Evolutionary conservation across 2,888 invertebrate genomes (phyloP), one percentile per base, ranked within the genome.

Genomic region (Diploptera punctata): DNA sequence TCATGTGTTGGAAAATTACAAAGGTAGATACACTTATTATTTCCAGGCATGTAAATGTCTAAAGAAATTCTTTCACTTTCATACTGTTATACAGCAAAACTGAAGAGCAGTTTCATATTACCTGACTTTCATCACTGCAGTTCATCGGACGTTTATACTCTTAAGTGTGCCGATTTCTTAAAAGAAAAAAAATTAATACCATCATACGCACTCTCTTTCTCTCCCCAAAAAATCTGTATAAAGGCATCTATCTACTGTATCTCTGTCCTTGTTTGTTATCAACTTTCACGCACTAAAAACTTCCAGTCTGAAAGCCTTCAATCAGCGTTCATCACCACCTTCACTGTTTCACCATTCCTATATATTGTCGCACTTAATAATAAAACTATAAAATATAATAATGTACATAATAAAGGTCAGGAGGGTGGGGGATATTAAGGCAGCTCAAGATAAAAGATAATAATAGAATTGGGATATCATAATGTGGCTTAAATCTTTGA

Each of bases 351-450:
- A 29, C 13, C 47, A 26, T 26, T 65, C 44, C 47, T 18, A 21
- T 18, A 65, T 65, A 65, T 65, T 65, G 65, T 65, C 65, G 65
- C 65, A 65, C 65, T 62, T 62, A 62, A 43, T 43, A 43, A 38
- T 62, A 43, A 62, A 62, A 62, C 62, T 65, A 65, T 65, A 44
- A 65, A 44, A 44, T 44, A 65, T 44, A 44, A 65, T 65, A 57
- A 57, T 57, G 57, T 57, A 57, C 57, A 57, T 57, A 52, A 52
- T 52, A 57, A 3, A 29, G 57, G 57, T 24, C 4, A 52, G 52
- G 52, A 52, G 24, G 21, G 26, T n/a, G 29, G 1, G 57, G 26
- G 26, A 29, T 4, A n/a, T 49, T 52, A 57, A 57, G 57, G 57
- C 57, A 57, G 57, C 57, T 57, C n/a, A 57, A 57, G 57, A 29